phyloP scores from a whole-genome alignment of 2,888 invertebrate species.

The Mimumesa dahlbomi region DNA sequence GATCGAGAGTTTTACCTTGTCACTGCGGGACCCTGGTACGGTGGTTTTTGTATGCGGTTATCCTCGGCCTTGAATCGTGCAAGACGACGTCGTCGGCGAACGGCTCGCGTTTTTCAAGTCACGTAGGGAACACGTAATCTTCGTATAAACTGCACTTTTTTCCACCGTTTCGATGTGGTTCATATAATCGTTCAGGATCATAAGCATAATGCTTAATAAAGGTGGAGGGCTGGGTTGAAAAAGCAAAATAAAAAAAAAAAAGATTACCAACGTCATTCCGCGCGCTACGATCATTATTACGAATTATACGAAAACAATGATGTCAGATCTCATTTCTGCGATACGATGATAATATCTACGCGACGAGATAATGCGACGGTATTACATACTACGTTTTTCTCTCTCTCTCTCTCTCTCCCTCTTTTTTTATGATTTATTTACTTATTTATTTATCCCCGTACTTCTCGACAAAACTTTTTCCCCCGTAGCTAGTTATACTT shows the following conservation, averaged over 20 bases:
- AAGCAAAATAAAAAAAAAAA: too few relatives aligned
- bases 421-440: too few relatives aligned
- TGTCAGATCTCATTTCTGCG: too few relatives aligned
- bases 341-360: too few relatives aligned
- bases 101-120: background rate
- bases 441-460: conserved; percentile 12
- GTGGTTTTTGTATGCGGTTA: conserved; percentile 25
- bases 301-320: too few relatives aligned
- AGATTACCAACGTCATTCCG: too few relatives aligned
- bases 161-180: background rate
- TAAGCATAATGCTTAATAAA: too few relatives aligned
- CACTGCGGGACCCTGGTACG: conserved; percentile 21
- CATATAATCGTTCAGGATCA: background rate
- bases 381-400: conserved; percentile 18
- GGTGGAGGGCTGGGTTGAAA: too few relatives aligned
- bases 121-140: background rate
- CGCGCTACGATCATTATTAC: too few relatives aligned
- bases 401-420: too few relatives aligned
- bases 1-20: conserved; percentile 34
- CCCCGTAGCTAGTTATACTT: conserved; percentile 6
- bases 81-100: background rate
- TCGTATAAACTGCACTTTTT: background rate
- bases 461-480: conserved; percentile 5
- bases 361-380: conserved; percentile 5
- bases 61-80: conserved; percentile 37